Evolutionary conservation across 2,888 invertebrate genomes (phyloP).

Genomic region (Andrena haemorrhoa): DNA sequence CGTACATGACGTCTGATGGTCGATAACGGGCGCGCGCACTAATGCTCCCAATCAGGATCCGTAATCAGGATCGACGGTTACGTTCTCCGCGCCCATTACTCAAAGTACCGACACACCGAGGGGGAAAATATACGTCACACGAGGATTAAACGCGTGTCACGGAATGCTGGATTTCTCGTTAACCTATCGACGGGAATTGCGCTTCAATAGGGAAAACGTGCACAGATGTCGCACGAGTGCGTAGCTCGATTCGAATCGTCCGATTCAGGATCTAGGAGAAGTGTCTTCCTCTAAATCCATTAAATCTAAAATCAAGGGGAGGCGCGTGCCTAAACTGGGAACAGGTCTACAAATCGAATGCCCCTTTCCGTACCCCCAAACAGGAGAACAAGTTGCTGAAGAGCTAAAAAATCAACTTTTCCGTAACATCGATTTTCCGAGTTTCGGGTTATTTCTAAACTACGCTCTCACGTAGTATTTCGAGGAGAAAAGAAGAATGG

Average conservation of each 20-base stretch:
- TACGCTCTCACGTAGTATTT: not conserved
- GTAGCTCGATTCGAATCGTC: not conserved
- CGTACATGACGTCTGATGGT: slow-evolving; percentile 57
- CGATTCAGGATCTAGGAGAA: not conserved
- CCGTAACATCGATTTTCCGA: too few species aligned
- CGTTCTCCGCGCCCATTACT: slow-evolving; percentile 58
- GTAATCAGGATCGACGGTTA: slow-evolving; percentile 59
- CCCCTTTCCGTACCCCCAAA: not conserved
- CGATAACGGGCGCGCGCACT: slow-evolving; percentile 64
- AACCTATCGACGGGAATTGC: not conserved
- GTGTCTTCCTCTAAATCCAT: not conserved
- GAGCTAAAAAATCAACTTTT: too few species aligned
- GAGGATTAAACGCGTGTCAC: slow-evolving; percentile 60
- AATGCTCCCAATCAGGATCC: slow-evolving; percentile 63
- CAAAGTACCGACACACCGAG: slow-evolving; percentile 56
- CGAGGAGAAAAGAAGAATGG: not conserved
- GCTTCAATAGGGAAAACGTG: not conserved
- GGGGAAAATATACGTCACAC: slow-evolving; percentile 50
- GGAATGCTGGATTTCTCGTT: slow-evolving; percentile 40
- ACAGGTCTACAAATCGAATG: not conserved
- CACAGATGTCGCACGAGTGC: not conserved
- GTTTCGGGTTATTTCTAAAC: too few species aligned
- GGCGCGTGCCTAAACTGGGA: too few species aligned
- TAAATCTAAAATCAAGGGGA: not conserved
- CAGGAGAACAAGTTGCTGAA: too few species aligned